A percentile compares a stretch with the other conserved stretches of the same genome.
Conservation (phyloP, 2,797 vertebrate genomes). For the Cryptoblepharus egeriae region DNA sequence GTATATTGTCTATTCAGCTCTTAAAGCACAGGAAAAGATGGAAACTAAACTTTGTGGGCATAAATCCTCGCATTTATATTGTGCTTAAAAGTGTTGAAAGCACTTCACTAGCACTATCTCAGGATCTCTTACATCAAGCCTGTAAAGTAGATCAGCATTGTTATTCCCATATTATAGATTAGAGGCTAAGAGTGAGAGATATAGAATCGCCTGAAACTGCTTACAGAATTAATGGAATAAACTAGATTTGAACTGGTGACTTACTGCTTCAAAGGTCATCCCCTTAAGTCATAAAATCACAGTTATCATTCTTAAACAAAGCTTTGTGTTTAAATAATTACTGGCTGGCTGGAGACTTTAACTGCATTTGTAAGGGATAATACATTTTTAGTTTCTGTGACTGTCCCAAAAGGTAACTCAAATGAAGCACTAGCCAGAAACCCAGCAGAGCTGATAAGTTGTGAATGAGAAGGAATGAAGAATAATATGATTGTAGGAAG, state of each 20-base stretch:
- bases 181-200: background rate
- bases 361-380: constrained; percentile 69
- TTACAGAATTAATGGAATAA: background rate
- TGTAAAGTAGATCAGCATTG: background rate
- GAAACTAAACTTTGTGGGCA: background rate
- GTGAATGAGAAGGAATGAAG: constrained; percentile 53
- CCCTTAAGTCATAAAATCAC: background rate
- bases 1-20: background rate
- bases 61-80: background rate
- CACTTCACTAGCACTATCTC: background rate
- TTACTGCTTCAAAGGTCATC: constrained; percentile 4
- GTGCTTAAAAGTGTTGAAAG: background rate
- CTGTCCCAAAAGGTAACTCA: constrained; percentile 63
- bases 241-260: background rate
- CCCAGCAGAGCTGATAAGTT: constrained; percentile 64
- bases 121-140: background rate
- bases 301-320: constrained; percentile 27
- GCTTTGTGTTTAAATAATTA: constrained; percentile 48
- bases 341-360: constrained; percentile 51
- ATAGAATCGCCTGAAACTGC: background rate
- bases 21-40: background rate
- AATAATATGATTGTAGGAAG: constrained; percentile 43
- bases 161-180: background rate
- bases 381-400: constrained; percentile 65
- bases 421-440: constrained; percentile 65